Evolutionary conservation across 2,888 invertebrate species (phyloP).

Genomic region (Nemurella pictetii): DNA sequence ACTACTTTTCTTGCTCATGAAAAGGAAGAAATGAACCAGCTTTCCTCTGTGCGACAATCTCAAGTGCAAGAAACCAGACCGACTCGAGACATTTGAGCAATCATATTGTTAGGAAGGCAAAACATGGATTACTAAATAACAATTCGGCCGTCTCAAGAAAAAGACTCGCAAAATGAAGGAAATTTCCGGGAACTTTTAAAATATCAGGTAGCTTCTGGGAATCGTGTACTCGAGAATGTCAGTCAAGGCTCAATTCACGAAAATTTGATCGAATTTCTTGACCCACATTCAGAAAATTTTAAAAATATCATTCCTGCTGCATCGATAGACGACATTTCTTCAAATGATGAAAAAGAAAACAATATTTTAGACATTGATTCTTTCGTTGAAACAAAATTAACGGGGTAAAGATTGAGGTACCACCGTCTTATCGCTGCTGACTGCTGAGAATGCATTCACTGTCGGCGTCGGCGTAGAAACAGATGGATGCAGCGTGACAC

Average conservation of each 20-base stretch:
- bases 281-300: neutral
- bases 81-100: constrained; percentile 41
- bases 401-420: constrained; percentile 12
- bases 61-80: constrained; percentile 42
- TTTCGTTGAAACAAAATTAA: neutral
- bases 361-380: neutral
- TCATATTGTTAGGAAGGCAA: constrained; percentile 45
- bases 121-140: constrained; percentile 40
- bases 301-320: neutral
- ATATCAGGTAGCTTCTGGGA: constrained; percentile 44
- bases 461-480: constrained; percentile 45
- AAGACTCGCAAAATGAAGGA: constrained; percentile 37
- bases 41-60: constrained; percentile 30
- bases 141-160: neutral
- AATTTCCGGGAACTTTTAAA: constrained; percentile 44
- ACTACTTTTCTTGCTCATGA: constrained; percentile 27
- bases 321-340: neutral
- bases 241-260: constrained; percentile 36
- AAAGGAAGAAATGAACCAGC: constrained; percentile 34
- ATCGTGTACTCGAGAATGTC: constrained; percentile 41
- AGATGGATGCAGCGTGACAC: constrained; percentile 47
- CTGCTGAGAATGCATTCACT: neutral
- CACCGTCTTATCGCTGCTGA: neutral
- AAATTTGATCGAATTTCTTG: neutral
- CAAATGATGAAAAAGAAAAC: neutral